phyloP scores from a whole-genome alignment of 2,797 vertebrate species.

The Thaleichthys pacificus region DNA sequence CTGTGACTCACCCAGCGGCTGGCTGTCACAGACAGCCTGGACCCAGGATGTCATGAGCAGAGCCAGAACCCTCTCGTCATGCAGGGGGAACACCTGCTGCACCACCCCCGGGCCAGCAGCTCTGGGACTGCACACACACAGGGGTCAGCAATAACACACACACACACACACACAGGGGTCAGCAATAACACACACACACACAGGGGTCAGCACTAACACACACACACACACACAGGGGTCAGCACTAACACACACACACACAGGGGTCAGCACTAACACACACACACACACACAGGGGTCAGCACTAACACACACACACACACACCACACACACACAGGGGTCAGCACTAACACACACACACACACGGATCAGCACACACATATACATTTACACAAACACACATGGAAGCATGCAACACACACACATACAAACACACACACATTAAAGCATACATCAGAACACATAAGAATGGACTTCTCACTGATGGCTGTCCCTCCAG shows the following conservation, averaged over 20 bases:
- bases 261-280: no score
- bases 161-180: not conserved
- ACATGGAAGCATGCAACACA: no score
- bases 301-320: not conserved
- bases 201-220: not conserved
- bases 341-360: no score
- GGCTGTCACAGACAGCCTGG: slow-evolving; percentile 89
- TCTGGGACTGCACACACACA: slow-evolving; percentile 79
- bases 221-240: not conserved
- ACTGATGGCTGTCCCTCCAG: slow-evolving; percentile 95
- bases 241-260: no score
- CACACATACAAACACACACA: no score
- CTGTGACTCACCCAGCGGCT: slow-evolving; percentile 82
- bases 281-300: no score
- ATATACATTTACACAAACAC: no score
- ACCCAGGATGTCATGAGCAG: slow-evolving; percentile 94
- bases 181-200: not conserved
- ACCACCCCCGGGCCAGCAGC: slow-evolving; percentile 84
- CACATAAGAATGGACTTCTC: slow-evolving; percentile 26
- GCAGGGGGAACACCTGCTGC: slow-evolving; percentile 90
- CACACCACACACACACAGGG: no score
- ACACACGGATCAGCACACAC: not conserved
- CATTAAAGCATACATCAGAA: not conserved
- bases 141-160: not conserved
- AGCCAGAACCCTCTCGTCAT: slow-evolving; percentile 90